phyloP scores from a whole-genome alignment of 2,113 vertebrate genomes.

The Steatornis caripensis region DNA sequence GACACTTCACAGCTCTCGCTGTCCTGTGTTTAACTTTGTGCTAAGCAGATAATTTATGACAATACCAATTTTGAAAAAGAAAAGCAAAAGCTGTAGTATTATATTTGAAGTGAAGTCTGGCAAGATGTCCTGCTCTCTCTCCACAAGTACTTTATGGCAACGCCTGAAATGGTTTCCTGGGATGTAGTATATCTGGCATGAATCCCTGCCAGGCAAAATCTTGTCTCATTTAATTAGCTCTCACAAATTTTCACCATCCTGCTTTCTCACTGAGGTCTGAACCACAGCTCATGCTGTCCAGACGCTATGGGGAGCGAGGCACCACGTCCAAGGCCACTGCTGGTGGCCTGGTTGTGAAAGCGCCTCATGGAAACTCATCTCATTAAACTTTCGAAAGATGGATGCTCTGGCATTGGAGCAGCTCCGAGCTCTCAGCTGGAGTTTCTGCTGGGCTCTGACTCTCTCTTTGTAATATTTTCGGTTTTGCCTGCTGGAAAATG shows the following conservation, averaged over 20 bases:
- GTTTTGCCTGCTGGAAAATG: slow-evolving; percentile 52
- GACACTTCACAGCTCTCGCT: not conserved
- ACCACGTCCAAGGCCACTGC: slow-evolving; percentile 14
- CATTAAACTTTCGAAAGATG: slow-evolving; percentile 32
- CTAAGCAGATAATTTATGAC: slow-evolving; percentile 18
- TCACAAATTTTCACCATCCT: slow-evolving; percentile 49
- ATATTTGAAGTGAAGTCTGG: slow-evolving; percentile 30
- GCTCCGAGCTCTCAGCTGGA: slow-evolving; percentile 44
- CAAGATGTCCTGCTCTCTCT: not conserved
- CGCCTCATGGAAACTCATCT: slow-evolving; percentile 32
- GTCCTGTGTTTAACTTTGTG: slow-evolving; percentile 27
- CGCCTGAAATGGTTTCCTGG: not conserved
- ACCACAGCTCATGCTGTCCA: slow-evolving; percentile 30
- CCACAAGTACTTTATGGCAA: slow-evolving; percentile 20
- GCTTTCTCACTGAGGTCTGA: slow-evolving; percentile 17
- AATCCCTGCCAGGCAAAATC: slow-evolving; percentile 40
- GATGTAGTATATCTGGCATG: slow-evolving; percentile 21
- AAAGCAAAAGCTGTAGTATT: not conserved
- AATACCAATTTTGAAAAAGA: not conserved
- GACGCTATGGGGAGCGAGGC: not conserved
- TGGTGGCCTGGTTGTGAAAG: slow-evolving; percentile 47
- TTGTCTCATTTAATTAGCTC: slow-evolving; percentile 44
- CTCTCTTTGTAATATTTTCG: slow-evolving; percentile 46
- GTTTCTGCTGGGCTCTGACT: slow-evolving; percentile 31
- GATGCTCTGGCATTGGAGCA: slow-evolving; percentile 53